Evolutionary conservation across 2,888 invertebrate genomes (phyloP), one percentile per base, ranked within the genome.

Genomic region (Hypolimnas misippus): DNA sequence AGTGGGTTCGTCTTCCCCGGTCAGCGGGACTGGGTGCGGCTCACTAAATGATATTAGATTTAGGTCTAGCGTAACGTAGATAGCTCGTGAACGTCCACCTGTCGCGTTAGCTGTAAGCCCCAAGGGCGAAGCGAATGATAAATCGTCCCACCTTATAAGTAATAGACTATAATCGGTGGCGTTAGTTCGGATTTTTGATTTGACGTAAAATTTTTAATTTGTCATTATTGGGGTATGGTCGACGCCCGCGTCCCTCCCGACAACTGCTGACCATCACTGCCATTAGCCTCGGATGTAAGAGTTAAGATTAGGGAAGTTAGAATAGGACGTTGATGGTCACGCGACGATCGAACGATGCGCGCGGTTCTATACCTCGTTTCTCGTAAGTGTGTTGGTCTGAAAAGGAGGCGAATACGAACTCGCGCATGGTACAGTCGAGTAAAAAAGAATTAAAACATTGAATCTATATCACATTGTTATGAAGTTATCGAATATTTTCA

Each of bases 191-290:
- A 73, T 69, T 69, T 77, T 84, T 75, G 35, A 62, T 77, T 86
- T 82, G 68, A 70, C 53, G 72, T 84, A 79, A 74, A 65, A 51
- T 74, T 76, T 38, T 78, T 82, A 64, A 69, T 81, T 86, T 83
- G 58, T 59, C 65, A 71, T 82, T 84, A 73, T 79, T 76, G 78
- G 74, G 86, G 83, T 63, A 79, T 57, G 81, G 84, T 81, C 63
- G 84, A 83, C 81, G 35, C 40, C 38, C 50, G 66, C 19, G 83
- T 86, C 88, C 86, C 87, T 79, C 84, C 86, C 86, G 73, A 78
- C 85, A 86, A 85, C 86, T 82, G 85, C 87, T 84, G 77, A 83
- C 79, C 80, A 83, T 73, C 87, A 91, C 91, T 91, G 91, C 91
- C 91, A 91, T 84, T 87, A 85, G 82, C 75, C 71, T 78, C 79